Base-by-base conservation (phyloP, 2,113 vertebrate species). In the Mus pahari region DNA sequence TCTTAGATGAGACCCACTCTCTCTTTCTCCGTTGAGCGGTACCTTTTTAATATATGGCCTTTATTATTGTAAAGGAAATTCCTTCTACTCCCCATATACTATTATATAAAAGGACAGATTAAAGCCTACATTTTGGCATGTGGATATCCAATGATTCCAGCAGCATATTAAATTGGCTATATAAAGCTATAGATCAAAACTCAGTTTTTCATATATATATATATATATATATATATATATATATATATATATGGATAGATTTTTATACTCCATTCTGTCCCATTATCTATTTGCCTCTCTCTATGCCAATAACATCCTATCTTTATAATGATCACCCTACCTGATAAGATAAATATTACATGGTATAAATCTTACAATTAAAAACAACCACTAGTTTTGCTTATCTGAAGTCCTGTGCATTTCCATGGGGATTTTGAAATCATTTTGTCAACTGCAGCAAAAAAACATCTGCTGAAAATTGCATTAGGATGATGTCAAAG, bases 331-430 rank as follows among this genome's bases (percentile, higher is more conserved):
- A 78, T 60, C 55, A 60, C 2, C 74, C 2, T 71, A 90, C 45
- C 53, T 94, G 84, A 88, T 73, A 82, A 96, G n/a, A 86, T 50
- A 82, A 82, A 94, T 66, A 83, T 60, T 73, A 75, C 2, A 42
- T 50, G 64, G 14, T 60, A 4, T 93, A 78, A 90, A 71, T 90
- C 50, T 73, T 82, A 3, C 10, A 86, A 71, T 82, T 73, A 86
- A 73, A 58, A 60, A 82, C 39, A 89, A 8, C 50, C 13, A 16
- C 19, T 53, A n/a, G 36, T 39, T 58, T 74, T 60, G n/a, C 48
- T 75, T 68, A 58, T 78, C 75, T 78, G 33, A 45, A 39, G 39
- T 55, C 62, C 22, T 86, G 86, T 77, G 62, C 7, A 77, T 71
- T 89, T 96, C 87, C 13, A 39, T 26, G 60, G 33, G 9, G 9